Evolutionary conservation across 2,888 invertebrate species (phyloP), one percentile per base, ranked within the genome.

Genomic region (Ariolimax columbianus): DNA sequence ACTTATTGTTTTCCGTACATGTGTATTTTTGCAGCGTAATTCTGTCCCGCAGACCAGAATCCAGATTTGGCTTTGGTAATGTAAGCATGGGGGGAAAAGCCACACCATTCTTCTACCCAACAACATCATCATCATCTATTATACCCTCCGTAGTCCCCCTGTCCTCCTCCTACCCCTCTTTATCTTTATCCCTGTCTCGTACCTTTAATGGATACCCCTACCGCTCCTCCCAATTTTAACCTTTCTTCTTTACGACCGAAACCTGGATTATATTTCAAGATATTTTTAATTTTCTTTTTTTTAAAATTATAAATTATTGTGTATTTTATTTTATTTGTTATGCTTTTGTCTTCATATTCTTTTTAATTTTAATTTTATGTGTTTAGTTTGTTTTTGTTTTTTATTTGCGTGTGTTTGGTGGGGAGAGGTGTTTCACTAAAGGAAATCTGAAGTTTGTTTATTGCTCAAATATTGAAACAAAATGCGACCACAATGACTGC

Each of bases 11-110:
- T 73, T 43, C 47, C 36, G 47, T 43, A 73, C 47, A 30, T 72
- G 23, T 73, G n/a, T 73, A 73, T 73, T 73, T 73, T 73, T 73
- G 73, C 73, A 73, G 73, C 47, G 4, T 0, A 30, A 0, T 73
- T 43, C 43, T 73, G 43, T 73, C 6, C 17, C 73, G 30, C 11
- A 19, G 14, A 40, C 43, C 43, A n/a, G 36, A 14, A 26, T 47
- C 43, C 73, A 73, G 47, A n/a, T 73, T 73, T 43, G 6, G n/a
- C 73, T 47, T 43, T 26, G 73, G 73, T 73, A 73, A 73, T n/a
- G 73, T 73, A 73, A 43, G 73, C 73, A 73, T 73, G 73, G 73
- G 73, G 11, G n/a, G 30, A 73, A 0, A 43, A 73, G 26, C 73
- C 73, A 73, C 9, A n/a, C 26, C 11, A 11, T 19, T 1, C 43